A percentile compares a stretch with the other conserved stretches of the same genome.
Conservation (phyloP, 2,797 vertebrate species). For the Pteropus rufus region DNA sequence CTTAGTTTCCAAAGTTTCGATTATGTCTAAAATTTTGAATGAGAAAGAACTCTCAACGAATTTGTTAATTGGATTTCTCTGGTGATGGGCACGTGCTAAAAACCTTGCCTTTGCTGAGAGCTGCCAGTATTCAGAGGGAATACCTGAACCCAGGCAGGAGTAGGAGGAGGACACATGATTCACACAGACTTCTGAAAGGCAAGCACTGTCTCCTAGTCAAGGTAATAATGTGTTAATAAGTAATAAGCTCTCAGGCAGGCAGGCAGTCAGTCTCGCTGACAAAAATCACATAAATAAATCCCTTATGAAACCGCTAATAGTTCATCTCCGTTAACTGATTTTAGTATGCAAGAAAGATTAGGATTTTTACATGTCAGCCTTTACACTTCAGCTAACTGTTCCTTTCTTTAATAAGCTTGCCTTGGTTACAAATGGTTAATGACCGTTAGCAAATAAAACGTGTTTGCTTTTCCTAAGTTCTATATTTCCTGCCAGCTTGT, state of each 20-base stretch:
- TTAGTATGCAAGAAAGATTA: background rate
- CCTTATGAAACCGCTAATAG: background rate
- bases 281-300: background rate
- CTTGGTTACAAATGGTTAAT: constrained; percentile 27
- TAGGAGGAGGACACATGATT: background rate
- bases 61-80: background rate
- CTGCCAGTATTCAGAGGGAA: background rate
- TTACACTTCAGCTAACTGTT: background rate
- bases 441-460: constrained; percentile 28
- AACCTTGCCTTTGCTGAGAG: background rate
- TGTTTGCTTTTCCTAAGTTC: constrained; percentile 34
- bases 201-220: background rate
- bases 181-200: background rate
- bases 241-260: background rate
- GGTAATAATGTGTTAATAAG: background rate
- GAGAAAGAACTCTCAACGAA: background rate
- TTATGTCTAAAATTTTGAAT: background rate
- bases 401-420: background rate
- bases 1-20: background rate
- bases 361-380: background rate
- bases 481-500: background rate
- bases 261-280: background rate
- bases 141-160: background rate
- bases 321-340: background rate
- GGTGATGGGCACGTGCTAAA: background rate